phyloP scores from a whole-genome alignment of 2,797 vertebrate genomes.

The Cercopithecus diana region DNA sequence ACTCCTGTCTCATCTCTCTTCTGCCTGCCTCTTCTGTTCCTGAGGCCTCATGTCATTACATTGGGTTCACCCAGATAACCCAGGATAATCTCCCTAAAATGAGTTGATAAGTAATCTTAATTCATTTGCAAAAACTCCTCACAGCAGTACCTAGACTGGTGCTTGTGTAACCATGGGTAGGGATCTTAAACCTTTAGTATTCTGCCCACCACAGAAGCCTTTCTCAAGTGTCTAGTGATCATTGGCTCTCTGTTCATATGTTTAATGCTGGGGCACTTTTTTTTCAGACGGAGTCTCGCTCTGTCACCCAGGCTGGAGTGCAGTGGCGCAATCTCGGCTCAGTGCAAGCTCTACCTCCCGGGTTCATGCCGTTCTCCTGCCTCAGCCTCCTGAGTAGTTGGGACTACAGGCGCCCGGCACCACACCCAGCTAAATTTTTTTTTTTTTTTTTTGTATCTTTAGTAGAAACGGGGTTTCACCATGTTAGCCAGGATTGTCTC shows the following conservation, averaged over 20 bases:
- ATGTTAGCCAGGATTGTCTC: no score
- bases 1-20: background rate
- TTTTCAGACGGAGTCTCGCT: no score
- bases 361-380: no score
- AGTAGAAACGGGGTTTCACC: no score
- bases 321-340: no score
- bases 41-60: background rate
- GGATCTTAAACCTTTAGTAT: background rate
- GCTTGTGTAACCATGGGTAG: background rate
- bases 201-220: background rate
- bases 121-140: slow-evolving; percentile 16
- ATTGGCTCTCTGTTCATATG: background rate
- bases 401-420: no score
- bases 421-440: no score
- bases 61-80: background rate
- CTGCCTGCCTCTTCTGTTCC: background rate
- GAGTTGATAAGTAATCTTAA: background rate
- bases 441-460: no score
- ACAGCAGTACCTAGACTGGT: background rate
- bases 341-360: no score
- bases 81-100: background rate
- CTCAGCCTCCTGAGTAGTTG: no score
- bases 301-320: no score
- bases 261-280: background rate
- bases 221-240: background rate